Evolutionary conservation across 1,140 invertebrate species (phyloP), one percentile per base, ranked within the genome.

Genomic region (Harlomillsia oculata): DNA sequence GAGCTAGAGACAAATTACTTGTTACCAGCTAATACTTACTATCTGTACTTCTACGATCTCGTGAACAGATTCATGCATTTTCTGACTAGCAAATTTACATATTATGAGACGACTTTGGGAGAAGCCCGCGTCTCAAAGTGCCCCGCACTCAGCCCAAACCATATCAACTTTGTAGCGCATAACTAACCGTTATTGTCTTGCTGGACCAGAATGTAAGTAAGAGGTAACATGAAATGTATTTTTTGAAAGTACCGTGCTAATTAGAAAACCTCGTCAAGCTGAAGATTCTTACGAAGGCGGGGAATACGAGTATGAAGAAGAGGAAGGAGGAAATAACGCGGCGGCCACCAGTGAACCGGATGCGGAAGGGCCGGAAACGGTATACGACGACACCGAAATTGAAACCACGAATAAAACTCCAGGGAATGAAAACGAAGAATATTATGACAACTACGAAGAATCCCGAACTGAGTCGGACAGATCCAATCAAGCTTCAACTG

Each of bases 251-350:
- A n/a, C n/a, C n/a, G n/a, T 58, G 25, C 29, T 58, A 6, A 28
- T 34, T 23, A 13, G 59, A 18, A 51, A 23, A 34, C 53, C 52
- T 23, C 51, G 63, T 3, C 63, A 64, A 37, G 53, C 59, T 0
- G 59, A 64, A 30, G 59, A 54, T 34, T 64, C 63, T 3, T 64
- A 64, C 36, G 62, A 64, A 36, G 51, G 26, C 3, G 57, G 45
- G 3, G 62, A 64, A 6, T 60, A 60, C 49, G 63, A 64, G 29
- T 64, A 64, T 34, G 62, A 64, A 36, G 54, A 64, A 23, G 63
- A 61, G 32, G 51, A 50, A 30, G 48, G 46, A 41, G 46, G 50
- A 16, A 34, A 45, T n/a, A 28, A 54, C 26, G 53, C 30, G 5
- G 40, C 29, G 14, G 26, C 18, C 21, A 32, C 21, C 6, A 21